phyloP scores from a whole-genome alignment of 2,113 vertebrate genomes.

The Sturnus vulgaris region DNA sequence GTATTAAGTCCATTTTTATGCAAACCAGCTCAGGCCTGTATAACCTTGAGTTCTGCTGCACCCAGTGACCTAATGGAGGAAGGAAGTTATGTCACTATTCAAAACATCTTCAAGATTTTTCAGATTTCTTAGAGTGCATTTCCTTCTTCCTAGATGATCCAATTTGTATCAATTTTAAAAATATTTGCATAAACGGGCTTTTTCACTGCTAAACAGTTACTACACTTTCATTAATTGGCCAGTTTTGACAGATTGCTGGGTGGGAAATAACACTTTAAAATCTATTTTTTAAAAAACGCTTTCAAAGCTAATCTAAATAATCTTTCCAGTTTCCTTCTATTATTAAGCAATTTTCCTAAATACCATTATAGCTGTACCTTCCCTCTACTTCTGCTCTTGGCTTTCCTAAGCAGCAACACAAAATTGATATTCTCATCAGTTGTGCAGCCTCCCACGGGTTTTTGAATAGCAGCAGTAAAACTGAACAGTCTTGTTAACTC shows the following conservation, averaged over 20 bases:
- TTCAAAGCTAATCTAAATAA: not conserved
- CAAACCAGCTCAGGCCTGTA: not conserved
- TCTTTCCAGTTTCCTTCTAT: not conserved
- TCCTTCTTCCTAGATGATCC: not conserved
- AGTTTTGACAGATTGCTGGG: not conserved
- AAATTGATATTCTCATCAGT: constrained; percentile 53
- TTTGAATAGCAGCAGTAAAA: constrained; percentile 43
- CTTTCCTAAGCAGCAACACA: not conserved
- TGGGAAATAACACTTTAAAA: not conserved
- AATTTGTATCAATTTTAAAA: not conserved
- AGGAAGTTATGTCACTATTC: not conserved
- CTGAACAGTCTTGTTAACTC: constrained; percentile 16
- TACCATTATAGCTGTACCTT: not conserved
- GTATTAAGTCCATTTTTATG: not conserved
- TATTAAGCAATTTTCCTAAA: not conserved
- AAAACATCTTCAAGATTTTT: not conserved
- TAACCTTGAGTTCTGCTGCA: not conserved
- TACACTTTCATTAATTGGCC: not conserved
- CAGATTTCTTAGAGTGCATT: not conserved
- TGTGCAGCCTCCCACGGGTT: not conserved
- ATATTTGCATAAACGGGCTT: not conserved
- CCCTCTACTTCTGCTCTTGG: not conserved
- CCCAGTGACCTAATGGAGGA: not conserved
- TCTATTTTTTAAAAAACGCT: not conserved
- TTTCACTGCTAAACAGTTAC: not conserved